Base-by-base conservation (phyloP, 2,888 invertebrate species). In the Calameuta pallipes region DNA sequence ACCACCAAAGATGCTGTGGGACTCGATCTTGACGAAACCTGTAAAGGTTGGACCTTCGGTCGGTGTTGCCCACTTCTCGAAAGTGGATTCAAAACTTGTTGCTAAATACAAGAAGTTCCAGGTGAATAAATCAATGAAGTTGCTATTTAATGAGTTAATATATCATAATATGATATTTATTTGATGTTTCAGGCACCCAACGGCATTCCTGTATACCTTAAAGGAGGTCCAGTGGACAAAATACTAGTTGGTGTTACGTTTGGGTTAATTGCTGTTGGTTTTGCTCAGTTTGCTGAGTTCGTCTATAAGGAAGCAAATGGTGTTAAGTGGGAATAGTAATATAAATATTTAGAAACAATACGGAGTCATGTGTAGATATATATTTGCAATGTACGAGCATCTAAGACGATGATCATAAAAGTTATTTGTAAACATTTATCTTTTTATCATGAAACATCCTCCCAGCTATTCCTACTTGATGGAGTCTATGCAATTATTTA, bases 171-270 rank as follows among this genome's bases (percentile, higher is more conserved):
- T 9, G 15, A 56, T 56, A 56, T 11, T 36, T 68, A 76, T 34
- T 73, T 80, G 76, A 56, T 56, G 81, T 93, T 92, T 36, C 76
- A 89, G 86, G 36, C 33, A 33, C 80, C 81, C 36, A 3, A 86
- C n/a, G 37, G 80, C 0, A 76, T 75, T 69, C 87, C 87, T 3
- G 74, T 85, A 1, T 86, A 82, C 11, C 33, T 82, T 4, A 71
- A 83, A 36, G 83, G 80, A 35, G 89, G 89, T n/a, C 37, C 70
- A 11, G 71, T 68, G 23, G 89, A 89, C 73, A 83, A 75, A 76
- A 15, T 85, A 3, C 15, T 87, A 11, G 92, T 92, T 86, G 92
- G 92, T 35, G 75, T 92, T 15, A 93, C 93, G n/a, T 80, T 92
- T 88, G 89, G 89, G 75, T 89, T 93, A 74, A 92, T 93, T 80